These are phyloP conservation scores for Hydrozoanthus gracilis DNA, from an alignment of 92 coral and sea anemone genomes.

Conservation along the genomic window DNA sequence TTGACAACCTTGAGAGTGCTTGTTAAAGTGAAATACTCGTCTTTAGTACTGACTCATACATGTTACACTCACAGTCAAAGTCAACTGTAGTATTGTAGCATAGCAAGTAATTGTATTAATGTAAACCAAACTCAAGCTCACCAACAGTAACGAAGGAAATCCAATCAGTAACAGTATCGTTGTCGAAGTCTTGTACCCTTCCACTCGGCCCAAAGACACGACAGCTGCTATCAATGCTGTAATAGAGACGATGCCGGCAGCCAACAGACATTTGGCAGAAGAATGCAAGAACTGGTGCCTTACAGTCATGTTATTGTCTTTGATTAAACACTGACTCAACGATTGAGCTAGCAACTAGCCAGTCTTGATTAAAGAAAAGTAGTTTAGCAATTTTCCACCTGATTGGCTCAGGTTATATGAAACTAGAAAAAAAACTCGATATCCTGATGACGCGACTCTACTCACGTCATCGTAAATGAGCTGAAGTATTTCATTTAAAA, in stretches of 20 bases:
- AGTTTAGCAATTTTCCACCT: background rate
- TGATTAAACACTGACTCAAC: background rate
- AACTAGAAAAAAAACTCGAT: background rate
- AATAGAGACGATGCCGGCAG: slow-evolving; percentile 14
- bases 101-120: background rate
- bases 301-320: background rate
- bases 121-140: background rate
- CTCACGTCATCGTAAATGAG: background rate
- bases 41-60: background rate
- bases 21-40: no score
- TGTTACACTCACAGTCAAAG: background rate
- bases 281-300: slow-evolving; percentile 7
- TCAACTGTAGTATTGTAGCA: background rate
- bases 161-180: background rate
- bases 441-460: background rate
- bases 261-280: slow-evolving; percentile 32
- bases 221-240: background rate
- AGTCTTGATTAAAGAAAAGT: background rate
- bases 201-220: slow-evolving; percentile 1
- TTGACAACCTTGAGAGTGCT: no score
- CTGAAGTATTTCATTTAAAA: background rate
- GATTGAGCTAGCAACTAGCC: background rate
- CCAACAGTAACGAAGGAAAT: slow-evolving; percentile 13
- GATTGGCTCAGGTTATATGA: background rate
- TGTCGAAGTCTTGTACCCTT: slow-evolving; percentile 3